phyloP scores from a whole-genome alignment of 2,888 invertebrate species.

The Pimpla rufipes region DNA sequence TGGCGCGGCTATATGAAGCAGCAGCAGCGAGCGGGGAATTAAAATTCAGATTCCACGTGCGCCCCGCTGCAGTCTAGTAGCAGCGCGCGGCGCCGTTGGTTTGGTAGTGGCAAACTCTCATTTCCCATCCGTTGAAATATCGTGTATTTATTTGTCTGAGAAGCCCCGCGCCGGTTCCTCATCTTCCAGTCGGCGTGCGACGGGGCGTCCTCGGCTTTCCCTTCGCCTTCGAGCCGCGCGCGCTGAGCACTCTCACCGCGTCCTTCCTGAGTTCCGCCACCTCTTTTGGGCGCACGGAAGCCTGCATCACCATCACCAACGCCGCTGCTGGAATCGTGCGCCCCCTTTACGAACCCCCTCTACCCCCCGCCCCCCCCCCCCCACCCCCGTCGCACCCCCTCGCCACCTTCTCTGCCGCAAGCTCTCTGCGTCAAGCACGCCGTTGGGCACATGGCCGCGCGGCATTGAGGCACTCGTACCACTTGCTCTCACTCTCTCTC shows the following conservation, averaged over 20 bases:
- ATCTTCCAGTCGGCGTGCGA: slow-evolving; percentile 75
- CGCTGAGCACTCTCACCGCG: slow-evolving; percentile 67
- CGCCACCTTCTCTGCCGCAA: no score
- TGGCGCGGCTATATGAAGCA: neutral
- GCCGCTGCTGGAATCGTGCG: slow-evolving; percentile 40
- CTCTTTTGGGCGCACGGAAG: slow-evolving; percentile 79
- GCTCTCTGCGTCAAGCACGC: slow-evolving; percentile 22
- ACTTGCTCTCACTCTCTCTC: slow-evolving; percentile 19
- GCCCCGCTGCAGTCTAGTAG: slow-evolving; percentile 75
- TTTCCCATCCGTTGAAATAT: slow-evolving; percentile 84
- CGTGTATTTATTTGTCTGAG: slow-evolving; percentile 85
- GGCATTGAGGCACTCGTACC: slow-evolving; percentile 42
- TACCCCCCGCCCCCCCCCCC: no score
- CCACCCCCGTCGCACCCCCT: no score
- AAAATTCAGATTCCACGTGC: slow-evolving; percentile 82
- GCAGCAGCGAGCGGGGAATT: slow-evolving; percentile 76
- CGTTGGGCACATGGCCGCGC: slow-evolving; percentile 37
- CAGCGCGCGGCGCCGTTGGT: slow-evolving; percentile 73
- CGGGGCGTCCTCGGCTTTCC: slow-evolving; percentile 43
- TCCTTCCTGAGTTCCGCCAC: slow-evolving; percentile 71
- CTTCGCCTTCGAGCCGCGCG: slow-evolving; percentile 43
- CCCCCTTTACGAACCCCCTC: no score
- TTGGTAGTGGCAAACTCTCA: slow-evolving; percentile 82
- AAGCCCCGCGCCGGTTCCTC: slow-evolving; percentile 80
- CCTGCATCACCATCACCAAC: slow-evolving; percentile 74